Conservation (phyloP, 30 jellyfish, hydroid and myxozoan genomes). For the Cassiopea xamachana region DNA sequence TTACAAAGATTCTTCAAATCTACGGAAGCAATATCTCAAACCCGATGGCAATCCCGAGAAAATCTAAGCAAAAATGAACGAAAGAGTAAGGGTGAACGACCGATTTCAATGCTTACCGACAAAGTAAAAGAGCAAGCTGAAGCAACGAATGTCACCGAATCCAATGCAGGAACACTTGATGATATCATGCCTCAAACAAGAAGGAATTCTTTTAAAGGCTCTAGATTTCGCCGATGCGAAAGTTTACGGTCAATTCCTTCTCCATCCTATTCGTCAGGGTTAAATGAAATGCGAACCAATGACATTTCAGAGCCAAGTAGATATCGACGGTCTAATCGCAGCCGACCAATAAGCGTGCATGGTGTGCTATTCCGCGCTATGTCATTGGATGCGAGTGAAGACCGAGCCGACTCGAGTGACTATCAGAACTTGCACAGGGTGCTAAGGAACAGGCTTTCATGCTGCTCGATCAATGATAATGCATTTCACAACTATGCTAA, state of each 20-base stretch:
- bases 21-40: slow-evolving; percentile 40
- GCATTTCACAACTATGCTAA: not conserved
- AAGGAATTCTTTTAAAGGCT: slow-evolving; percentile 9
- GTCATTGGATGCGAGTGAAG: slow-evolving; percentile 35
- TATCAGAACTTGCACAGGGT: slow-evolving; percentile 28
- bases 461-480: slow-evolving; percentile 37
- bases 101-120: slow-evolving; percentile 56
- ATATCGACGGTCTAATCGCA: slow-evolving; percentile 26
- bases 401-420: slow-evolving; percentile 2
- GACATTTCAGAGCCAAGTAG: slow-evolving; percentile 32
- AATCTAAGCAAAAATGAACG: slow-evolving; percentile 18
- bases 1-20: slow-evolving; percentile 37
- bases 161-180: not conserved
- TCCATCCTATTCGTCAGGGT: not conserved
- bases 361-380: slow-evolving; percentile 53
- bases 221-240: slow-evolving; percentile 67
- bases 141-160: not conserved
- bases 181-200: slow-evolving; percentile 1
- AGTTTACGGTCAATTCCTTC: slow-evolving; percentile 73
- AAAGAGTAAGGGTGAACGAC: slow-evolving; percentile 24
- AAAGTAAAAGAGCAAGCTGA: slow-evolving; percentile 39
- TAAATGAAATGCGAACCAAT: not conserved
- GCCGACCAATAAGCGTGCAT: slow-evolving; percentile 72
- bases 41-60: slow-evolving; percentile 61
- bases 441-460: slow-evolving; percentile 50